phyloP scores from a whole-genome alignment of 2,113 vertebrate genomes.

The Chelonoidis abingdonii region DNA sequence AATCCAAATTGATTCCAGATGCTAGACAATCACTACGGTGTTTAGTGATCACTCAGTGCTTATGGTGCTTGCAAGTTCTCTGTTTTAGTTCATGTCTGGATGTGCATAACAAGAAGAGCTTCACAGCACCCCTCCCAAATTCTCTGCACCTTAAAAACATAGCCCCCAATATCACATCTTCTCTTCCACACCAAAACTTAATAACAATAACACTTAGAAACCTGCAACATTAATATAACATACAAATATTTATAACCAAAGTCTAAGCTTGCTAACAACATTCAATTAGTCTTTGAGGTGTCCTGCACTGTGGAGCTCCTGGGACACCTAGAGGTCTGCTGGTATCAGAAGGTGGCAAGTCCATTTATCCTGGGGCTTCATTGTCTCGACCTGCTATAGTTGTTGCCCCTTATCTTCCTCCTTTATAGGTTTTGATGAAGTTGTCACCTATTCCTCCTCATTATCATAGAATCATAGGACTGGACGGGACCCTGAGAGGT shows the following conservation, averaged over 20 bases:
- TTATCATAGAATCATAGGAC: no score
- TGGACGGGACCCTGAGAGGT: no score
- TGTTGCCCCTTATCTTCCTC: neutral
- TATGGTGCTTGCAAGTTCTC: neutral
- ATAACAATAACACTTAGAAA: neutral
- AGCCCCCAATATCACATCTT: neutral
- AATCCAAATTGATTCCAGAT: conserved; percentile 35
- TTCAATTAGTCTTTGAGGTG: neutral
- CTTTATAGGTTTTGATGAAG: no score
- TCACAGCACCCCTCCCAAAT: neutral
- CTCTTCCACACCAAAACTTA: neutral
- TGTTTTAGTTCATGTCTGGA: neutral
- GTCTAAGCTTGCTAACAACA: neutral
- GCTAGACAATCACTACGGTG: neutral
- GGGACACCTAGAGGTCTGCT: neutral
- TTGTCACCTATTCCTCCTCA: no score
- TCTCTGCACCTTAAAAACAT: neutral
- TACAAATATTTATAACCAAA: neutral
- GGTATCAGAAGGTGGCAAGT: neutral
- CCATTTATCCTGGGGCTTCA: neutral
- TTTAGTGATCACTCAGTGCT: neutral
- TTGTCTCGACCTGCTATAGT: neutral
- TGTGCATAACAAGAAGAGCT: neutral
- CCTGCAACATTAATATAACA: neutral
- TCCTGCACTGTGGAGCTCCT: neutral